Percentiles rank a stretch among this genome's conserved stretches.
phyloP scores from a whole-genome alignment of 2,797 vertebrate genomes.

The Lutjanus campechanus region DNA sequence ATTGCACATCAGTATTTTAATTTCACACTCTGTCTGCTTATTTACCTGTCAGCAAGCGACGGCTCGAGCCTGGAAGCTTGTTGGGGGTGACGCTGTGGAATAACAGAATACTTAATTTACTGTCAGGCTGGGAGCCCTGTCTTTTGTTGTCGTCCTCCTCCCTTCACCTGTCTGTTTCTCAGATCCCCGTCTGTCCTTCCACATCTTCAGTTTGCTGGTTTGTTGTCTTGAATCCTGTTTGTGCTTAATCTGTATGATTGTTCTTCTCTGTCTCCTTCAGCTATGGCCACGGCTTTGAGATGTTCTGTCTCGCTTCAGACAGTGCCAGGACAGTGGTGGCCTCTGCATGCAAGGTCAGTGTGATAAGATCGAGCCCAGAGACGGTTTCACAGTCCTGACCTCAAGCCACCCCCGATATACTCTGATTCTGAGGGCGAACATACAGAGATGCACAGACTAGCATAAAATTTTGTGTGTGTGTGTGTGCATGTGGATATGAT shows the following conservation, averaged over 20 bases:
- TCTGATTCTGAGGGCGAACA: not conserved
- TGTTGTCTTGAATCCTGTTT: slow-evolving; percentile 3
- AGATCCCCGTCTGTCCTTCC: slow-evolving; percentile 35
- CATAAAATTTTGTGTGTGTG: too few species aligned
- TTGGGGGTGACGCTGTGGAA: slow-evolving; percentile 16
- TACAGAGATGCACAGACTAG: not conserved
- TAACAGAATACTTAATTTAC: slow-evolving; percentile 52
- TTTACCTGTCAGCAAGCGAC: slow-evolving; percentile 58
- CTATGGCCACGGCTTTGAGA: slow-evolving; percentile 98
- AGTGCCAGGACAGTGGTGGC: slow-evolving; percentile 89
- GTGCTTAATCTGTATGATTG: slow-evolving; percentile 31
- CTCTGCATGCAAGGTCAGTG: slow-evolving; percentile 96
- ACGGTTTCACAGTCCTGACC: not conserved
- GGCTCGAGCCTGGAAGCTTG: slow-evolving; percentile 40
- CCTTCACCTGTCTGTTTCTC: slow-evolving; percentile 26
- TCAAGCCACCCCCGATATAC: not conserved
- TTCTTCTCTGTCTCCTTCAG: slow-evolving; percentile 80
- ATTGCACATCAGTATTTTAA: slow-evolving; percentile 61
- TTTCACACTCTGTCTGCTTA: slow-evolving; percentile 66
- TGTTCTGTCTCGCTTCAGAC: slow-evolving; percentile 95
- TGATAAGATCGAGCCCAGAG: slow-evolving; percentile 15
- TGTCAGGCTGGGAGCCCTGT: slow-evolving; percentile 12
- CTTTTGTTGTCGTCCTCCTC: slow-evolving; percentile 32
- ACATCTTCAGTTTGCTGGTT: not conserved
- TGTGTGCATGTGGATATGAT: too few species aligned